phyloP scores from a whole-genome alignment of 2,113 vertebrate species.

The Lepus americanus region DNA sequence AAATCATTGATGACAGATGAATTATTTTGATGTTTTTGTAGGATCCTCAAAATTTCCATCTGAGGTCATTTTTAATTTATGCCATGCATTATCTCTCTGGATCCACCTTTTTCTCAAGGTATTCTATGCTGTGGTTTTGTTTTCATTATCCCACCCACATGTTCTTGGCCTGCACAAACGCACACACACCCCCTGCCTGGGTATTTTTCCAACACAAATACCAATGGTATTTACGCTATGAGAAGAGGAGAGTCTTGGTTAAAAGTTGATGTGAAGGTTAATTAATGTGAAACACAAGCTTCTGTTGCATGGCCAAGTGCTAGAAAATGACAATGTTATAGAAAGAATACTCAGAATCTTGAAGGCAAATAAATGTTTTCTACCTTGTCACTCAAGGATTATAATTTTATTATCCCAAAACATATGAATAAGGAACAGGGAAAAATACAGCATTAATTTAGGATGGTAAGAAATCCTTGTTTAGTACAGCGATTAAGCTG shows the following conservation, averaged over 20 bases:
- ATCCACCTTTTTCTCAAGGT: conserved; percentile 75
- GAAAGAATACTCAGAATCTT: not conserved
- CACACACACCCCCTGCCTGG: conserved; percentile 39
- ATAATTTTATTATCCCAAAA: not conserved
- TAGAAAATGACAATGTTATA: not conserved
- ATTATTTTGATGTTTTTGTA: conserved; percentile 61
- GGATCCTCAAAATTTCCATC: conserved; percentile 65
- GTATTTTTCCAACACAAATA: conserved; percentile 64
- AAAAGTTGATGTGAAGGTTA: conserved; percentile 34
- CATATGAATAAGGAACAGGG: not conserved
- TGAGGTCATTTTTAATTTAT: conserved; percentile 71
- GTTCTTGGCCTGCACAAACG: conserved; percentile 59
- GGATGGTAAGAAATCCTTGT: not conserved
- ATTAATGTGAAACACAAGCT: not conserved
- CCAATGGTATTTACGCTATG: conserved; percentile 36
- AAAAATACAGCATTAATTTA: not conserved
- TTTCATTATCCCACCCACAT: conserved; percentile 71
- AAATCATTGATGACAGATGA: conserved; percentile 64
- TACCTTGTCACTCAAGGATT: not conserved
- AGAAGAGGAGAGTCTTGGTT: not conserved
- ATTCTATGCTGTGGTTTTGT: conserved; percentile 43
- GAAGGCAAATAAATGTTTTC: not conserved
- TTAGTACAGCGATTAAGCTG: no score
- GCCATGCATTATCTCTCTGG: conserved; percentile 57
- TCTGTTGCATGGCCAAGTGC: fast-evolving